phyloP scores from a whole-genome alignment of 1,140 invertebrate genomes.

The Araneus ventricosus region DNA sequence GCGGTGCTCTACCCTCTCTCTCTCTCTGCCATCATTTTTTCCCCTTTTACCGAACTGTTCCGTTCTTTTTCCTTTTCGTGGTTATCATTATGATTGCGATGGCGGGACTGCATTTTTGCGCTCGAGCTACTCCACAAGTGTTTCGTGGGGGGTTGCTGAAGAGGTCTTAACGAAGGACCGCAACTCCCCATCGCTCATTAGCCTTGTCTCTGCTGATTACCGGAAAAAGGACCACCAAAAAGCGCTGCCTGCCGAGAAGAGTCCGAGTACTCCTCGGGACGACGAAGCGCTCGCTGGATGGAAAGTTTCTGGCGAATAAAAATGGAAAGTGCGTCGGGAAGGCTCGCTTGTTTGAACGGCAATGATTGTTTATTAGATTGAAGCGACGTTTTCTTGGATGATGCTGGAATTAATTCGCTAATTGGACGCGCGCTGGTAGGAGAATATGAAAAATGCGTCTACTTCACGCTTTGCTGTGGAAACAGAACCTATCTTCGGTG shows the following conservation, averaged over 20 bases:
- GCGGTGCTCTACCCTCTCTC: slow-evolving; percentile 2
- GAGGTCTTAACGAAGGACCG: slow-evolving; percentile 30
- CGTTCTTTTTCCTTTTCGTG: slow-evolving; percentile 15
- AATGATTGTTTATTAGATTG: background rate
- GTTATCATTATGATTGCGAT: slow-evolving; percentile 25
- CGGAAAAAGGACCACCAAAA: slow-evolving; percentile 31
- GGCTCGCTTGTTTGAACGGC: background rate
- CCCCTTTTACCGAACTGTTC: background rate
- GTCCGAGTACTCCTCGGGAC: background rate
- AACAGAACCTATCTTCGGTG: background rate
- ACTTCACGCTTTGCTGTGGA: background rate
- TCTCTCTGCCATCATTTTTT: background rate
- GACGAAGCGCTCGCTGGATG: background rate
- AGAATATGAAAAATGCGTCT: background rate
- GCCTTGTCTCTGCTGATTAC: slow-evolving; percentile 11
- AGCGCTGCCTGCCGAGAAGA: background rate
- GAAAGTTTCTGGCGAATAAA: background rate
- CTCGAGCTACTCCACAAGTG: background rate
- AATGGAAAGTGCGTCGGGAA: background rate
- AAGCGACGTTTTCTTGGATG: background rate
- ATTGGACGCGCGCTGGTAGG: background rate
- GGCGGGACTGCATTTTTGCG: slow-evolving; percentile 15
- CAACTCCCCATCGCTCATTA: slow-evolving; percentile 16
- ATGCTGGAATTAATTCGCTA: background rate
- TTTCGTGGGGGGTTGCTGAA: background rate